Conservation (phyloP, 2,113 vertebrate genomes). For the Plotosus lineatus region DNA sequence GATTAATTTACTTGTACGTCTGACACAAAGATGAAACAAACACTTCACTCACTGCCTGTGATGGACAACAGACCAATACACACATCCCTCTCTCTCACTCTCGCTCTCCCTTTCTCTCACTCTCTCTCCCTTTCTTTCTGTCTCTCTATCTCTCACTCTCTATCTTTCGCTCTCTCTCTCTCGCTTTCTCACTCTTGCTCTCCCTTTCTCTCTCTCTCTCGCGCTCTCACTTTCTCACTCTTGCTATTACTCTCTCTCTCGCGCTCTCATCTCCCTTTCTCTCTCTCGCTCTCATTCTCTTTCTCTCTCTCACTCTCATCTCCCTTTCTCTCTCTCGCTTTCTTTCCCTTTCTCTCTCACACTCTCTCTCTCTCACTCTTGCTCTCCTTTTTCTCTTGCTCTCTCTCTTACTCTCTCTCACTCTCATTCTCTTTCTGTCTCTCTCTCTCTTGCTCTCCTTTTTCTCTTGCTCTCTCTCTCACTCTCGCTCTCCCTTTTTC, state of each 20-base stretch:
- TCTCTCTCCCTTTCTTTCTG: constrained; percentile 25
- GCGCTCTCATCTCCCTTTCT: not conserved
- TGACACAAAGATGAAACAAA: constrained; percentile 20
- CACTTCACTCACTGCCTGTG: not conserved
- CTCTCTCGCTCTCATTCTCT: not conserved
- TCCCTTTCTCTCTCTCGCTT: too few species aligned
- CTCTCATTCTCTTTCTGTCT: too few species aligned
- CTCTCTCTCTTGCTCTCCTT: not conserved
- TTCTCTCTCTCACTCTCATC: not conserved
- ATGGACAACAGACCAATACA: not conserved
- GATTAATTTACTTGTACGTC: constrained; percentile 72
- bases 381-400: too few species aligned
- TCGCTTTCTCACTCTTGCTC: constrained; percentile 19
- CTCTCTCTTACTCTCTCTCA: constrained; percentile 5
- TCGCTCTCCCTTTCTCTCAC: too few species aligned
- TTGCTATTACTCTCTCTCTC: not conserved
- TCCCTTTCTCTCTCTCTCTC: not conserved
- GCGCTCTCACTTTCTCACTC: not conserved
- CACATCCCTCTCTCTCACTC: not conserved
- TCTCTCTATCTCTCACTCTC: not conserved
- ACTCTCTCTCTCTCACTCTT: not conserved
- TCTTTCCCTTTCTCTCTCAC: constrained; percentile 24
- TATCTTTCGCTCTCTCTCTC: not conserved
- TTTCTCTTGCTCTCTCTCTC: not conserved
- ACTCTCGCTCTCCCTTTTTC: not conserved